Evolutionary conservation across 2,797 vertebrate species (phyloP), one percentile per base, ranked within the genome.

Genomic region (Lepidocolaptes lacrymiger): DNA sequence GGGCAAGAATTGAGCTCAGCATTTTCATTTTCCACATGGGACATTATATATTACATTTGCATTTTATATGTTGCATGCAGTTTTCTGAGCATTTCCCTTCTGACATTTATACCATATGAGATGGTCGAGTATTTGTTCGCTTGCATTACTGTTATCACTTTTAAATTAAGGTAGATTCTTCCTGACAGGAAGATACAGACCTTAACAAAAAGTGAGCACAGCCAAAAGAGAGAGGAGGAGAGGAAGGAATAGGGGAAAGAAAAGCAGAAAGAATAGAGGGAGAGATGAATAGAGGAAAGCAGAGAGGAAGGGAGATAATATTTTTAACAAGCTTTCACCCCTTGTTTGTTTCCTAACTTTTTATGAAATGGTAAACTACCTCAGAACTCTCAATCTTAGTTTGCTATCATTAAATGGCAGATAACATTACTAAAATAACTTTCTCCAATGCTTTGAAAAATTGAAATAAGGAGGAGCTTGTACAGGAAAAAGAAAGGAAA

Each of bases 11-110:
- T 74, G 71, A 83, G 37, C 61, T 95, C 71, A 91, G 69, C 59
- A 62, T 92, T 96, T 96, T 91, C 22, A 91, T 94, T 94, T 94
- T 93, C 79, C 82, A 78, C 91, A 28, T 23, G 85, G 85, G 73
- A 85, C 82, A 27, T 64, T 83, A 52, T 87, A 76, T 85, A 91
- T 94, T 87, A n/a, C 51, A 91, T 95, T 95, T 95, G 54, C 39
- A 81, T 96, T 95, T 96, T 87, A 79, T 85, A 95, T 55, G 64
- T 94, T 83, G 48, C 79, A 68, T 83, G 36, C 54, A 93, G 55
- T 91, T 95, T 94, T 93, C 80, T 69, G 37, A 84, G 76, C 36
- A 0, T 91, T 95, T 96, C 51, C 39, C 41, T 87, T 89, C 74
- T 91, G 76, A 71, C 20, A 88, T 89, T 93, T 91, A 67, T 89